phyloP scores from a whole-genome alignment of 2,113 vertebrate species.

The Gallinago undulata region DNA sequence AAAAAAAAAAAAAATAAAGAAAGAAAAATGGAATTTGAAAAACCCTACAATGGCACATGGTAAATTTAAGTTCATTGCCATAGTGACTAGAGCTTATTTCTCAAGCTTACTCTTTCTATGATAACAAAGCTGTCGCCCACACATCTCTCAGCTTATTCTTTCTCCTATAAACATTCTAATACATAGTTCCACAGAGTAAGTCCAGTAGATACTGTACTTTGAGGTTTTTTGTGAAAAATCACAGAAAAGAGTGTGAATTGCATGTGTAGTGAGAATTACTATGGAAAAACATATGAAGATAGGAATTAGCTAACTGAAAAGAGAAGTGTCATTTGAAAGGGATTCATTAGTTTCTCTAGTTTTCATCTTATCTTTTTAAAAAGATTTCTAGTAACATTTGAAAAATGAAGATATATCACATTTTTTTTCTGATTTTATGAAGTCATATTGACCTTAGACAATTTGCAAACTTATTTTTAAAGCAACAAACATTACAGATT shows the following conservation, averaged over 20 bases:
- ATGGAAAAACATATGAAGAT: neutral
- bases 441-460: neutral
- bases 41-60: neutral
- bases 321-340: neutral
- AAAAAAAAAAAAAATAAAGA: neutral
- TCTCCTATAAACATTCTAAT: neutral
- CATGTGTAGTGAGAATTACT: neutral
- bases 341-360: neutral
- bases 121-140: conserved; percentile 39
- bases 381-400: neutral
- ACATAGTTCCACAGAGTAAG: neutral
- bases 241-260: neutral
- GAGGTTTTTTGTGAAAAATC: neutral
- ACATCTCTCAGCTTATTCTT: conserved; percentile 26
- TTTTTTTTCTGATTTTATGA: neutral
- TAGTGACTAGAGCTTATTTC: conserved; percentile 46
- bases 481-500: neutral
- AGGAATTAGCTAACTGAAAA: neutral
- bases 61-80: conserved; percentile 51
- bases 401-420: neutral
- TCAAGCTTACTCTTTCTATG: conserved; percentile 18
- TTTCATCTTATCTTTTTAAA: neutral
- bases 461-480: neutral
- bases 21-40: neutral
- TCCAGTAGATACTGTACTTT: neutral